These are phyloP conservation scores for Tridacna gigas DNA, from an alignment of 2,888 invertebrate genomes.

Conservation along the genomic window DNA sequence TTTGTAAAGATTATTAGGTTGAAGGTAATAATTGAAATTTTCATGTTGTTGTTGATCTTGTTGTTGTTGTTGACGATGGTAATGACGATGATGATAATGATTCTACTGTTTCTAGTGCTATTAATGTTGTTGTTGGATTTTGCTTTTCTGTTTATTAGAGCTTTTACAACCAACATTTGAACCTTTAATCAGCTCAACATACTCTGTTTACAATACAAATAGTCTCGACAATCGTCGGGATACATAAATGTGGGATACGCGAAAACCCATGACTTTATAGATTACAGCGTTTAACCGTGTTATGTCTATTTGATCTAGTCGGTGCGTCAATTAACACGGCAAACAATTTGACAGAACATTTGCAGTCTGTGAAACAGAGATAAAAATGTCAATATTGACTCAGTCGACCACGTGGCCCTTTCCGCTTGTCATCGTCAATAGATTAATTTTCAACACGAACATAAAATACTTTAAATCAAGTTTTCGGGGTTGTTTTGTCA, in stretches of 20 bases:
- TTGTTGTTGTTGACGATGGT: neutral
- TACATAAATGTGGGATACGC: neutral
- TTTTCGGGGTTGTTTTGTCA: too few species aligned
- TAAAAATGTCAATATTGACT: slow-evolving; percentile 26
- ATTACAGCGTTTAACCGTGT: neutral
- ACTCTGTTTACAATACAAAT: neutral
- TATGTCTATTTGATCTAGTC: slow-evolving; percentile 33
- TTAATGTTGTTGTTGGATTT: neutral
- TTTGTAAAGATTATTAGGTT: too few species aligned
- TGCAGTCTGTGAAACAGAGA: slow-evolving; percentile 27
- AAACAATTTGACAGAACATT: slow-evolving; percentile 42
- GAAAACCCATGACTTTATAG: slow-evolving; percentile 18
- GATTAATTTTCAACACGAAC: neutral
- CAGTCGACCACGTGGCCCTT: slow-evolving; percentile 17
- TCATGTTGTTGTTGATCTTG: neutral
- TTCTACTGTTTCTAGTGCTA: neutral
- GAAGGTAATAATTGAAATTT: too few species aligned
- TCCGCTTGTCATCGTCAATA: neutral
- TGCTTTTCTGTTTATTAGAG: neutral
- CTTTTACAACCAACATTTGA: neutral
- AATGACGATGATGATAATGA: neutral
- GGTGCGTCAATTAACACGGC: slow-evolving; percentile 30
- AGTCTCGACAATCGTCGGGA: neutral
- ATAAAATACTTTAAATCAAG: neutral
- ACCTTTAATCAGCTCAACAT: neutral